Base-by-base conservation (phyloP, 2,113 vertebrate genomes). In the Phaethornis superciliosus region DNA sequence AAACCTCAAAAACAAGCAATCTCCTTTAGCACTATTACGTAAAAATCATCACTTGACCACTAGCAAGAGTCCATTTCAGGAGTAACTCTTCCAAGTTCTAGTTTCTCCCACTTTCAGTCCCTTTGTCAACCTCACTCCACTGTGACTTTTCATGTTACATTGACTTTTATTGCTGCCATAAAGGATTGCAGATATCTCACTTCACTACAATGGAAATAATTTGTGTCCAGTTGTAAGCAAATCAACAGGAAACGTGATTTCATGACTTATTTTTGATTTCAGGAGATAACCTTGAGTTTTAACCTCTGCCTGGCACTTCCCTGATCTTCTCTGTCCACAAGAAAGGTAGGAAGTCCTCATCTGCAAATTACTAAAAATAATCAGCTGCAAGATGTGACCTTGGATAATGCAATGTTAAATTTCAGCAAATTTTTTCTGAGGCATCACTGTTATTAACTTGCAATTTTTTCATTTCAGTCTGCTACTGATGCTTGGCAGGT, bases 401-500 rank as follows among this genome's bases (percentile, higher is more conserved):
- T 99, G 97, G 95, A 96, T 96, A 97, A 96, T 97, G 96, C 94
- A 92, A 96, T 91, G 98, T 98, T 98, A 98, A 99, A 99, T 98
- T 98, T 95, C 98, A 97, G 91, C 91, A 97, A 97, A 84, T 97
- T 98, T 98, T 49, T 98, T 98, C 95, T 92, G 95, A 97, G 85
- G 93, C 96, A 97, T 98, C 97, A 97, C 94, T 98, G 97, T 97
- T 98, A 98, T 98, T 98, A 99, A 98, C 97, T 97, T 87, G 68
- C 98, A 98, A 97, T 98, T 98, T 98, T 98, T 98, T 97, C 98
- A 99, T 98, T 98, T 98, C 98, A 98, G 86, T 97, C 96, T 97
- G 97, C 98, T 98, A 99, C 95, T 97, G 98, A 98, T 98, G 98
- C 98, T 98, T 98, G 98, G 98, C 98, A 98, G 98, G 98, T 98